A percentile compares a stretch with the other conserved stretches of the same genome.
phyloP scores from a whole-genome alignment of 2,888 invertebrate genomes.

The Flabesymbios commensalis region DNA sequence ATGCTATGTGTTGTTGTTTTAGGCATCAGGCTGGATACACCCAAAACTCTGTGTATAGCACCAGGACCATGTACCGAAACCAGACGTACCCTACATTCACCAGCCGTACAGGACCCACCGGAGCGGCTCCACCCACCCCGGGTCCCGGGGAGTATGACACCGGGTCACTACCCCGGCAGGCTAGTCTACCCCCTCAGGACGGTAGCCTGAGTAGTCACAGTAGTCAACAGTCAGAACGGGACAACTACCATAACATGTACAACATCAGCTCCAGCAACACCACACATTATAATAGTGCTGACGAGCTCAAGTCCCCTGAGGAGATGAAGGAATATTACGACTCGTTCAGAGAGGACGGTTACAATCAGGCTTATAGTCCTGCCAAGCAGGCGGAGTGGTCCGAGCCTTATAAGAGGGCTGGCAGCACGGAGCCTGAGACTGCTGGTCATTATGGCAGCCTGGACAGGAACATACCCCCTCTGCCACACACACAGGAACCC shows the following conservation, averaged over 20 bases:
- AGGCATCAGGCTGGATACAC: slow-evolving; percentile 50
- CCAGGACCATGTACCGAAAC: slow-evolving; percentile 57
- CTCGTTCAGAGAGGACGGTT: too few species aligned
- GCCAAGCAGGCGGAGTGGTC: too few species aligned
- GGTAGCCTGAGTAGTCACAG: not conserved
- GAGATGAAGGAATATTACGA: slow-evolving; percentile 21
- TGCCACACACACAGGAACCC: slow-evolving; percentile 5
- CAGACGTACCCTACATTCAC: slow-evolving; percentile 62
- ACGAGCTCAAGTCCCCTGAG: slow-evolving; percentile 46
- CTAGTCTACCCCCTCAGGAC: not conserved
- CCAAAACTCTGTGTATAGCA: slow-evolving; percentile 55
- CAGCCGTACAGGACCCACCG: slow-evolving; percentile 43
- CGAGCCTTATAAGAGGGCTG: too few species aligned
- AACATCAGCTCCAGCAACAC: slow-evolving; percentile 53
- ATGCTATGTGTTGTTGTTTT: too few species aligned
- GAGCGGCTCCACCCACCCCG: slow-evolving; percentile 37
- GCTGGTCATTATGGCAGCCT: slow-evolving; percentile 29
- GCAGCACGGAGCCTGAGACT: slow-evolving; percentile 47
- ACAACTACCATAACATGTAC: slow-evolving; percentile 22
- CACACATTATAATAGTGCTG: slow-evolving; percentile 53
- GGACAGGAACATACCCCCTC: slow-evolving; percentile 15
- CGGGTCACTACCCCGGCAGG: not conserved
- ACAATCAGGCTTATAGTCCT: too few species aligned
- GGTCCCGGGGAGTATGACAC: slow-evolving; percentile 53
- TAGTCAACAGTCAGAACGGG: not conserved